A percentile compares a stretch with the other conserved stretches of the same genome.
phyloP scores from a whole-genome alignment of 2,888 invertebrate genomes.

The Synergus gifuensis region DNA sequence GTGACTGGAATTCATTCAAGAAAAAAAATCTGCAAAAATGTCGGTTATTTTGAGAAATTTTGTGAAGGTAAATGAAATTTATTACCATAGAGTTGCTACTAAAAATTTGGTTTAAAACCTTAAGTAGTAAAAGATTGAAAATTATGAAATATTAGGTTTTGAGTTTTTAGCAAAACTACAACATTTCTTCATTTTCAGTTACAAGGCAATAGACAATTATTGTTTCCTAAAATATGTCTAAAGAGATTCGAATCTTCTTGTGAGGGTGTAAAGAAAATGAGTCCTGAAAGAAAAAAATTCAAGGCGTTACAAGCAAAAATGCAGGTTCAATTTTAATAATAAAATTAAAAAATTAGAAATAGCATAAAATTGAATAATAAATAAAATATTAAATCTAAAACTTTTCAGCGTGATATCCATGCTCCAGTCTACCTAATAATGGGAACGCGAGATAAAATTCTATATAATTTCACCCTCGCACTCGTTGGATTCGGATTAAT shows the following conservation, averaged over 20 bases:
- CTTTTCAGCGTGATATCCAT: constrained; percentile 17
- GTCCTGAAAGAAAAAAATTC: neutral
- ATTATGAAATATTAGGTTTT: no score
- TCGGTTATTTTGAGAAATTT: neutral
- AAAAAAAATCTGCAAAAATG: neutral
- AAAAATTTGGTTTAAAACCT: neutral
- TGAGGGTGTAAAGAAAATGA: neutral
- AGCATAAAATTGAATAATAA: neutral
- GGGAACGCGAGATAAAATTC: neutral
- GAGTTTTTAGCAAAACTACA: no score
- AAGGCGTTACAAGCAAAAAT: constrained; percentile 2
- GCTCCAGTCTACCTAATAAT: neutral
- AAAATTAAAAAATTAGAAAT: neutral
- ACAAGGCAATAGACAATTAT: neutral
- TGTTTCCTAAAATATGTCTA: neutral
- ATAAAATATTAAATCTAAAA: neutral
- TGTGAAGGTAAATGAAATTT: neutral
- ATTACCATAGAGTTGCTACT: neutral
- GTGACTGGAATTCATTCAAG: neutral
- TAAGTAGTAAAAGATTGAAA: no score
- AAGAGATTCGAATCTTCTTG: neutral
- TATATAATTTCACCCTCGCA: neutral
- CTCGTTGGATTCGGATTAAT: neutral
- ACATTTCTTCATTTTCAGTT: neutral
- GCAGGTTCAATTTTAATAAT: neutral